These are phyloP conservation scores for rabbit (Oryctolagus cuniculus) DNA, from an alignment of 2,113 vertebrate species.

Conservation along the genomic window mOryCun1.1 NC_091449.1:7077501-7078000, in stretches of 20 bases:
- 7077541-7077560: background rate
- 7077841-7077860: background rate
- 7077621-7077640: background rate
- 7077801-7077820: too few relatives aligned
- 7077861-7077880: background rate
- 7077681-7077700: background rate
- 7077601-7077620: background rate
- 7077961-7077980: too few relatives aligned
- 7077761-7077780: too few relatives aligned
- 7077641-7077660: rapidly evolving
- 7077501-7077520: background rate
- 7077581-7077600: background rate
- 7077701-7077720: background rate
- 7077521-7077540: background rate
- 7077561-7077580: background rate
- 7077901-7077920: background rate
- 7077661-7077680: too few relatives aligned
- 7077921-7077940: too few relatives aligned
- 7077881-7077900: background rate
- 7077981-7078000: too few relatives aligned
- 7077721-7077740: background rate
- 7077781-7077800: too few relatives aligned
- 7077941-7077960: too few relatives aligned
- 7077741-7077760: background rate
- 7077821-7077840: too few relatives aligned